A percentile compares a stretch with the other conserved stretches of the same genome.
Evolutionary conservation across 2,113 vertebrate genomes (phyloP).

Genomic region (Polyodon spathula): DNA sequence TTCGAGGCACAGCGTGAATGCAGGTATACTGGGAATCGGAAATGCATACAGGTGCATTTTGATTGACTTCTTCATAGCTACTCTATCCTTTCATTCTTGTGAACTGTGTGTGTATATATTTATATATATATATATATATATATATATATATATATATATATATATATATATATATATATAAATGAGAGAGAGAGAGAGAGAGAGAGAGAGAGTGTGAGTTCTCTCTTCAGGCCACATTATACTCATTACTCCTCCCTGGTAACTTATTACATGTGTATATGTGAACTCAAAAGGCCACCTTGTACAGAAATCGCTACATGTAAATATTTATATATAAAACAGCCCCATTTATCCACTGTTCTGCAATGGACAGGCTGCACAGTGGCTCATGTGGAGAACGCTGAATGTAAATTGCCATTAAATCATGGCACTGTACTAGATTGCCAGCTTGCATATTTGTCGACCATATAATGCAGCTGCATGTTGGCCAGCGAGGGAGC

Average conservation of each 20-base stretch:
- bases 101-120: constrained; percentile 42
- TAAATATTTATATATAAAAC: neutral
- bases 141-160: too few relatives aligned
- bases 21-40: too few relatives aligned
- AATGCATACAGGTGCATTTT: too few relatives aligned
- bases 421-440: constrained; percentile 30
- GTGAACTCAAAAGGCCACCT: neutral
- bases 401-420: constrained; percentile 28
- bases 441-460: constrained; percentile 35
- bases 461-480: constrained; percentile 32
- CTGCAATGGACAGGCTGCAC: neutral
- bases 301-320: neutral
- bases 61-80: too few relatives aligned
- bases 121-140: too few relatives aligned
- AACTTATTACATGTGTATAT: constrained; percentile 18
- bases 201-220: too few relatives aligned
- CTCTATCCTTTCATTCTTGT: too few relatives aligned
- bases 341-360: constrained; percentile 6
- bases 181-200: too few relatives aligned
- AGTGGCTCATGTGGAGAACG: constrained; percentile 5
- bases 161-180: too few relatives aligned
- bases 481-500: constrained; percentile 11
- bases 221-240: neutral
- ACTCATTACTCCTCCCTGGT: constrained; percentile 6
- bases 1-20: too few relatives aligned